Conservation (phyloP, 1,140 invertebrate species). For the Holcopasites calliopsidis region DNA sequence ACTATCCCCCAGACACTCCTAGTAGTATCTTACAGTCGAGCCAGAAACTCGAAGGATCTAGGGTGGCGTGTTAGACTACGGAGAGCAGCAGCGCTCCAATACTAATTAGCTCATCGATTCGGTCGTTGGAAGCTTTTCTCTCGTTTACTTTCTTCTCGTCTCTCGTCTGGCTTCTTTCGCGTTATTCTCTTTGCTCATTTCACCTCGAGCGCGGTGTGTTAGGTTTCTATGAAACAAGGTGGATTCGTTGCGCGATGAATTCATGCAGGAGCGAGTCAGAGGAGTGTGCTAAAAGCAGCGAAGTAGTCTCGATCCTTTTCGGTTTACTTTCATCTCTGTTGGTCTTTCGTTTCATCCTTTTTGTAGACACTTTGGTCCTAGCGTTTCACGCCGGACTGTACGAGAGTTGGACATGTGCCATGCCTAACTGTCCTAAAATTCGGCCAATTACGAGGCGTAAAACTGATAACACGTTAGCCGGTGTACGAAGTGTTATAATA, state of each 20-base stretch:
- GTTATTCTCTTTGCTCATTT: not conserved
- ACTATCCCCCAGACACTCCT: conserved; percentile 68
- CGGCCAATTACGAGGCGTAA: conserved; percentile 54
- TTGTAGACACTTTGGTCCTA: not conserved
- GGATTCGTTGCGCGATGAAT: not conserved
- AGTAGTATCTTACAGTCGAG: conserved; percentile 55
- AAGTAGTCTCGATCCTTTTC: not conserved
- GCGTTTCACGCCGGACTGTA: conserved; percentile 21
- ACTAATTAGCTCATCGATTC: conserved; percentile 64
- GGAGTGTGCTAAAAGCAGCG: not conserved
- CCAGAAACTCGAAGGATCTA: conserved; percentile 14
- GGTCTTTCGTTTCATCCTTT: not conserved
- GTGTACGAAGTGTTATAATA: conserved; percentile 21
- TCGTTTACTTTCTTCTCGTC: not conserved
- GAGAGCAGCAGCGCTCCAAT: conserved; percentile 51
- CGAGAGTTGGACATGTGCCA: conserved; percentile 57
- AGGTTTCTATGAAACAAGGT: not conserved
- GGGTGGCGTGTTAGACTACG: conserved; percentile 1
- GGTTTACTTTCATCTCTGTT: not conserved
- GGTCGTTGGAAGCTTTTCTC: conserved; percentile 43
- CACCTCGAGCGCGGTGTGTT: not conserved
- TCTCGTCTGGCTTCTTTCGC: not conserved
- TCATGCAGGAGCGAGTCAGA: not conserved
- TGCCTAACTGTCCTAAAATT: conserved; percentile 58
- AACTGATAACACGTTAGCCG: conserved; percentile 27